These are phyloP conservation scores for Lycaena phlaeas DNA, from an alignment of 2,888 invertebrate species.

Conservation along the genomic window DNA sequence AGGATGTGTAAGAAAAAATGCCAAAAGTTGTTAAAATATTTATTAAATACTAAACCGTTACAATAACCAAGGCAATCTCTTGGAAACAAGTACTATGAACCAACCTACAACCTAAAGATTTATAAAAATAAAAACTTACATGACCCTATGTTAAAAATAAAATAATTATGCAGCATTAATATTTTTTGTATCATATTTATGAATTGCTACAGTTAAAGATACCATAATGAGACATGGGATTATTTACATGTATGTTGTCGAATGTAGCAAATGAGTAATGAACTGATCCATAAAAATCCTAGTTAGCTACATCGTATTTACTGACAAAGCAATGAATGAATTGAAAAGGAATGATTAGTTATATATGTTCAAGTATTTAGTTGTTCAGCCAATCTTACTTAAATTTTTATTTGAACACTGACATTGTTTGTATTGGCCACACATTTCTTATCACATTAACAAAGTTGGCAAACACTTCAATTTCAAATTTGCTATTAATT, in stretches of 20 bases:
- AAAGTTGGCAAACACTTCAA: constrained; percentile 1
- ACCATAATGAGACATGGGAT: background rate
- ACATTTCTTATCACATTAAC: background rate
- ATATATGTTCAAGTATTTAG: background rate
- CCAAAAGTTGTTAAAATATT: constrained; percentile 59
- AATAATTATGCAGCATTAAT: constrained; percentile 7
- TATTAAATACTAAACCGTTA: constrained; percentile 61
- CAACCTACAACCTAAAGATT: constrained; percentile 35
- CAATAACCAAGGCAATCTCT: constrained; percentile 34
- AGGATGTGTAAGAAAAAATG: constrained; percentile 67
- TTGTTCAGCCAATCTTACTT: constrained; percentile 1
- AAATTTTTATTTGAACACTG: constrained; percentile 1
- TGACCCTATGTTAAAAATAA: constrained; percentile 27
- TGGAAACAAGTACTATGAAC: constrained; percentile 36
- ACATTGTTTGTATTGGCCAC: background rate
- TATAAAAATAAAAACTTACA: constrained; percentile 66
- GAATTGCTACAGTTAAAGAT: constrained; percentile 4
- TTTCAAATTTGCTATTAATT: background rate
- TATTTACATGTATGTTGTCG: constrained; percentile 1
- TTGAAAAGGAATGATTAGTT: constrained; percentile 5
- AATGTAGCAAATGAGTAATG: background rate
- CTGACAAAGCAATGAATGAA: background rate
- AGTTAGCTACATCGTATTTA: background rate
- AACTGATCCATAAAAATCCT: background rate
- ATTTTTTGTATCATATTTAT: background rate